phyloP scores from a whole-genome alignment of 2,797 vertebrate genomes.

The Percopsis omiscomaycus region DNA sequence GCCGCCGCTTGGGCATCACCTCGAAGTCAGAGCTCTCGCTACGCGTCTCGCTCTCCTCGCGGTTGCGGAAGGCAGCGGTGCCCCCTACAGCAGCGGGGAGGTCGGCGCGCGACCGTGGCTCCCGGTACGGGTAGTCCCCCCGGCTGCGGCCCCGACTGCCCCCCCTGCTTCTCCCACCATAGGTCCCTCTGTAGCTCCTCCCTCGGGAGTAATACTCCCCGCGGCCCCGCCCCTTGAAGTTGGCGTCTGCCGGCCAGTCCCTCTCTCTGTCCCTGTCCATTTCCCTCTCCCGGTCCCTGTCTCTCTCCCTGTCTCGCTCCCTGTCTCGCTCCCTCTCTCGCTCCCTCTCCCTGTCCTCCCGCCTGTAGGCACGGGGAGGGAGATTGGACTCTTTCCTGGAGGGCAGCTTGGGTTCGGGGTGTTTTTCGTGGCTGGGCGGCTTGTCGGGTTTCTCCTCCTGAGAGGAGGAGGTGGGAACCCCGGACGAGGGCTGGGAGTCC shows the following conservation, averaged over 20 bases:
- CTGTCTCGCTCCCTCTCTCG: slow-evolving; percentile 86
- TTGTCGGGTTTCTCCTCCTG: slow-evolving; percentile 88
- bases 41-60: slow-evolving; percentile 97
- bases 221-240: slow-evolving; percentile 89
- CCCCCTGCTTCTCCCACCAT: slow-evolving; percentile 87
- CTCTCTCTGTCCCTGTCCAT: slow-evolving; percentile 78
- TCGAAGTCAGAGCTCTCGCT: slow-evolving; percentile 99
- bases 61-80: slow-evolving; percentile 80
- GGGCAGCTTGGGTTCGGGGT: slow-evolving; percentile 82
- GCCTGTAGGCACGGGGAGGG: slow-evolving; percentile 86
- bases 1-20: slow-evolving; percentile 90
- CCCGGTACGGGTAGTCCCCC: slow-evolving; percentile 90
- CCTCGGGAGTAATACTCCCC: slow-evolving; percentile 98
- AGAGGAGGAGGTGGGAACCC: slow-evolving; percentile 75
- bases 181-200: slow-evolving; percentile 93
- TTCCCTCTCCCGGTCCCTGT: slow-evolving; percentile 50
- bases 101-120: slow-evolving; percentile 86
- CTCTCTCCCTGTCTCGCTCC: slow-evolving; percentile 80
- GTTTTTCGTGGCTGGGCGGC: slow-evolving; percentile 78
- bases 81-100: slow-evolving; percentile 76
- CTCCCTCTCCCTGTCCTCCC: slow-evolving; percentile 89
- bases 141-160: slow-evolving; percentile 83
- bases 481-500: slow-evolving; percentile 70
- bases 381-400: slow-evolving; percentile 83
- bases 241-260: slow-evolving; percentile 89